Evolutionary conservation across 2,113 vertebrate species (phyloP), one percentile per base, ranked within the genome.

Genomic region (Oreochromis aureus): DNA sequence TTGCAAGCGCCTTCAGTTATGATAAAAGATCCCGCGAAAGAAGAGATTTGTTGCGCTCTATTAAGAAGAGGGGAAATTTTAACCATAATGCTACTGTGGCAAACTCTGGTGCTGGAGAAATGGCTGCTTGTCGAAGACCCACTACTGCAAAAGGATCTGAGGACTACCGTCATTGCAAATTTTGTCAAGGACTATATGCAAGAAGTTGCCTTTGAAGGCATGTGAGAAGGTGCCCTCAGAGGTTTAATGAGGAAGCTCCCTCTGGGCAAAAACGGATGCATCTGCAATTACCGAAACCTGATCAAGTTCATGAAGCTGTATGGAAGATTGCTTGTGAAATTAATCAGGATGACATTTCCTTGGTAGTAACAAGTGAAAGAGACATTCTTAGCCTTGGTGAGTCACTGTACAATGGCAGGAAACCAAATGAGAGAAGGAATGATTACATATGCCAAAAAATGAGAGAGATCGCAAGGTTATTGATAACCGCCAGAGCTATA

Each of bases 361-460:
- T 32, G 5, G 56, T 32, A 59, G 56, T 59, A 59, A 59, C 5
- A 1, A 59, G 32, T 80, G 78, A 39, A 55, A 5, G 18, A 80
- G 32, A 80, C 27, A 80, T 80, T 55, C 78, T 80, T 55, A 6
- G 30, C 30, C 32, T 55, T 80, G 51, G 2, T 16, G 3, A 80
- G 51, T 80, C 78, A 22, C 32, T 80, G 78, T 80, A 55, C 51
- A 80, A 86, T 80, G 46, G 85, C 53, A 90, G 63, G 5, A 87
- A 92, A 58, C 86, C 89, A 58, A 55, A 93, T 76, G 44, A 81
- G 16, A 80, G 12, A 79, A 91, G 56, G 34, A 73, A 92, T 39
- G 66, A 88, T 63, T 88, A 90, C 54, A 88, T 92, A 46, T 1
- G 46, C 4, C 89, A 89, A 63, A 94, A 92, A 91, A 85, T 93